A percentile compares a stretch with the other conserved stretches of the same genome.
Evolutionary conservation across 2,113 vertebrate species (phyloP).

Genomic region (Ptyas mucosa): DNA sequence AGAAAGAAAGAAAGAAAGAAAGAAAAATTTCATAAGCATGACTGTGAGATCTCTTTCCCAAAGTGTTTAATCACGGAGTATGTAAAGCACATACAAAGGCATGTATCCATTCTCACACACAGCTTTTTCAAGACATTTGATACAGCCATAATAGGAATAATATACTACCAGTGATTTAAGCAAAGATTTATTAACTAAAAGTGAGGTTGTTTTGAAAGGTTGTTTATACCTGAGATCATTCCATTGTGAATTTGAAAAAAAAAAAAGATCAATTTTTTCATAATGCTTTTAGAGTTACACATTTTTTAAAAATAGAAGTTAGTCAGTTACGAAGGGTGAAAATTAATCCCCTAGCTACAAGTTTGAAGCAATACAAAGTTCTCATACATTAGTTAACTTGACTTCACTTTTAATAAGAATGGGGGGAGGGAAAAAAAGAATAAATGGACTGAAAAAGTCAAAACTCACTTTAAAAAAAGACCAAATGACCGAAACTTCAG

Average conservation of each 20-base stretch:
- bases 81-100: not conserved
- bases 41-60: not conserved
- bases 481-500: not conserved
- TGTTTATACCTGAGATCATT: not conserved
- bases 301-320: not conserved
- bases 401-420: not conserved
- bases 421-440: not conserved
- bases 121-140: not conserved
- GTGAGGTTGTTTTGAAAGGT: not conserved
- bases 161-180: not conserved
- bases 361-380: not conserved
- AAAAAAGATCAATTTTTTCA: not conserved
- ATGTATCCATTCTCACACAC: not conserved
- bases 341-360: not conserved
- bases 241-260: not conserved
- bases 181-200: not conserved
- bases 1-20: too few relatives aligned
- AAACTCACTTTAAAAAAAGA: not conserved
- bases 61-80: not conserved
- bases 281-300: not conserved
- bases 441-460: not conserved
- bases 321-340: not conserved
- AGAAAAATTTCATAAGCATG: not conserved
- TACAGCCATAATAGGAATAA: not conserved
- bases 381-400: not conserved